These are phyloP conservation scores for Sarcophaga subvicina DNA, from an alignment of 2,888 invertebrate species.

Conservation along the genomic window DNA sequence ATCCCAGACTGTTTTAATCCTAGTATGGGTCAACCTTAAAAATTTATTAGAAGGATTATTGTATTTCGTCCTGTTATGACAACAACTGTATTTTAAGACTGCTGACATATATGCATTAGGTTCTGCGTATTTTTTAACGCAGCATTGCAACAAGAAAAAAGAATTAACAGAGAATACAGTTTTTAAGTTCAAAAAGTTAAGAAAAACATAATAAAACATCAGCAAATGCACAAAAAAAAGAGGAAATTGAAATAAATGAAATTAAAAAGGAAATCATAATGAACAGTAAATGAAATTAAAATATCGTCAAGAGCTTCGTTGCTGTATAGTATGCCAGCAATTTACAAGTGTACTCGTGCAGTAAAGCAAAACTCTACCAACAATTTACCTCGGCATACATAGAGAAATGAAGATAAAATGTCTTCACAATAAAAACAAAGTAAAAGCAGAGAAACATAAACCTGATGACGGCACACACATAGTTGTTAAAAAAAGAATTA, in stretches of 20 bases:
- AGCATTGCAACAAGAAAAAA: no score
- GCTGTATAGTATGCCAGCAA: not conserved
- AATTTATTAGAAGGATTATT: no score
- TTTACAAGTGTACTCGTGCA: not conserved
- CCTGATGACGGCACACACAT: constrained; percentile 52
- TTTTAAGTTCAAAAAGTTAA: no score
- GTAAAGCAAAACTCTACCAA: constrained; percentile 6
- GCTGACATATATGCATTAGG: no score
- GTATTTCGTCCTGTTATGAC: no score
- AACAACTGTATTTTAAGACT: no score
- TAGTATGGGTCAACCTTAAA: no score
- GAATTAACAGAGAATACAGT: no score
- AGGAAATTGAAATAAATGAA: constrained; percentile 31
- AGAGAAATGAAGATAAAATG: not conserved
- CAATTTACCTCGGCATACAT: constrained; percentile 16
- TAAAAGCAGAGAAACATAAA: constrained; percentile 2
- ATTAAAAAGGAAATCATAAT: constrained; percentile 55
- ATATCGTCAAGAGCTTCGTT: constrained; percentile 57
- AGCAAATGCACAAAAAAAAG: constrained; percentile 27
- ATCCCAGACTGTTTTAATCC: no score
- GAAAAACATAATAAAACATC: no score
- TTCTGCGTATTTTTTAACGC: no score
- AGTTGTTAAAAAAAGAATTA: not conserved
- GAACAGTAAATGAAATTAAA: constrained; percentile 66
- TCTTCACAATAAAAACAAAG: not conserved